Evolutionary conservation across 2,113 vertebrate genomes (phyloP).

Genomic region (Microcebus lehilahytsara): DNA sequence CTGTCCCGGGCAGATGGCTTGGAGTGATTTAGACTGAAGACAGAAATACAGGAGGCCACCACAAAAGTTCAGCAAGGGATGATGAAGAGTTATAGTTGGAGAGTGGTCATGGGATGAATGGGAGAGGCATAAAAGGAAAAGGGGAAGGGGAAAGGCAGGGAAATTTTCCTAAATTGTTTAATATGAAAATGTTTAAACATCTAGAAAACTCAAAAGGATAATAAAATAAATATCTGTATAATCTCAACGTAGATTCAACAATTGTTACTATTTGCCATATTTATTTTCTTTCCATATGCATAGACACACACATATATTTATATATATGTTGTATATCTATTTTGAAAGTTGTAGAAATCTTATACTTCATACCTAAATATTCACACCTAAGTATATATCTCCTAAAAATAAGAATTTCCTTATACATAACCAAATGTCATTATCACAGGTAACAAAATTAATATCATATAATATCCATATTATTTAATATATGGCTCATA

Average conservation of each 20-base stretch:
- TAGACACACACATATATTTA: neutral
- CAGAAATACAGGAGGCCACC: neutral
- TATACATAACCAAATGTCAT: neutral
- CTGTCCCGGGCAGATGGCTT: neutral
- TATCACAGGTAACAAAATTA: neutral
- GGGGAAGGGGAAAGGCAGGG: neutral
- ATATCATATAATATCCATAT: neutral
- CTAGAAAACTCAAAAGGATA: neutral
- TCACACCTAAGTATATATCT: neutral
- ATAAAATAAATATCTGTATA: neutral
- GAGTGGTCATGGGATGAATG: neutral
- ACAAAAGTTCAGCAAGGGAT: neutral
- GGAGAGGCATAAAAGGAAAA: neutral
- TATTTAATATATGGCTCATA: neutral
- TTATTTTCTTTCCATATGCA: neutral
- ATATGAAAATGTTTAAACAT: neutral
- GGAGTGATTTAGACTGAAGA: neutral
- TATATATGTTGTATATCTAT: neutral
- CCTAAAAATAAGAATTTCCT: conserved; percentile 15
- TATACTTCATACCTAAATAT: neutral
- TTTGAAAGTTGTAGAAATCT: neutral
- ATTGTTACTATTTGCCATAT: neutral
- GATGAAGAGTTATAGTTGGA: neutral
- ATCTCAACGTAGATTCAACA: neutral
- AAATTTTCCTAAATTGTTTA: neutral